Conservation (phyloP, 2,888 invertebrate species). For the Coenonympha arcania region DNA sequence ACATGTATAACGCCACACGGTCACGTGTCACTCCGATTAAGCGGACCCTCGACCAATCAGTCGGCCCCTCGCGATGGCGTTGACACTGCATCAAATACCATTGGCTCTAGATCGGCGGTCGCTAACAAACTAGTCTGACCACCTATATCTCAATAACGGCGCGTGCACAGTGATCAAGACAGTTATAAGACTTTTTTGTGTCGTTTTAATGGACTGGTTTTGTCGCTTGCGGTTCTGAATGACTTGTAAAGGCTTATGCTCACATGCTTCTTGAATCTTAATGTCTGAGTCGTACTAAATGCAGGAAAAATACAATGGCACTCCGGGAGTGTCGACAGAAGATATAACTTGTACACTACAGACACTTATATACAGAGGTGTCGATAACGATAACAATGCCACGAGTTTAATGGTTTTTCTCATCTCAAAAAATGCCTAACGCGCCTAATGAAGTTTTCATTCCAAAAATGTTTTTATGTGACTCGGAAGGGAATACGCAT, state of each 20-base stretch:
- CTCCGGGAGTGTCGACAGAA: no score
- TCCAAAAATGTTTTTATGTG: no score
- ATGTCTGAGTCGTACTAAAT: no score
- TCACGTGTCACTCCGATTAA: conserved; percentile 21
- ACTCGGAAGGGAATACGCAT: no score
- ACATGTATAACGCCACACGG: conserved; percentile 5
- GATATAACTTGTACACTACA: no score
- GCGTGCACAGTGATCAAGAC: conserved; percentile 13
- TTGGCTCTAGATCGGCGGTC: conserved; percentile 10
- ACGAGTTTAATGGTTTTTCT: no score
- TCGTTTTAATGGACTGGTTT: conserved; percentile 3
- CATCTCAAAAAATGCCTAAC: no score
- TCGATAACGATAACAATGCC: no score
- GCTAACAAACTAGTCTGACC: conserved; percentile 19
- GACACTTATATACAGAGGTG: no score
- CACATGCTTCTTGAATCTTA: no score
- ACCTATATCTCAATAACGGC: conserved; percentile 13
- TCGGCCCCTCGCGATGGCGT: conserved; percentile 7
- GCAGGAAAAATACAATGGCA: no score
- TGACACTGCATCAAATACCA: conserved; percentile 17
- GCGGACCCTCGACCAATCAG: conserved; percentile 13
- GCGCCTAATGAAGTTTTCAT: no score
- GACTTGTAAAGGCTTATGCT: background rate
- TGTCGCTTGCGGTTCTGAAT: conserved; percentile 1
- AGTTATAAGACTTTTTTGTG: conserved; percentile 8